Evolutionary conservation across 1,140 invertebrate genomes (phyloP), one percentile per base, ranked within the genome.

Genomic region (Frieseomelitta varia): DNA sequence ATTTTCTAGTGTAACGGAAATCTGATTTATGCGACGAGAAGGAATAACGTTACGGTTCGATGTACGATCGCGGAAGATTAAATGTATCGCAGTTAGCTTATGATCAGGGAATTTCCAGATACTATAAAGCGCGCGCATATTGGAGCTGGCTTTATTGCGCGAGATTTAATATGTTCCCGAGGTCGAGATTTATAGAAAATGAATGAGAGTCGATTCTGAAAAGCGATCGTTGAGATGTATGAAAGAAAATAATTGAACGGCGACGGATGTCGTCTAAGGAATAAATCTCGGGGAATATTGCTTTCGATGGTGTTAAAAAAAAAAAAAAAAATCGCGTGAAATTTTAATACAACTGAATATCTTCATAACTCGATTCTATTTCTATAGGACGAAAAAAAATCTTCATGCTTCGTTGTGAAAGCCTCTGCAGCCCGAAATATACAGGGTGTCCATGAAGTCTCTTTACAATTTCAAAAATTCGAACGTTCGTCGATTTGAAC

Each of bases 131-230:
- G 30, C 34, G 30, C 78, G 30, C 34, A 55, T 71, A 79, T 71
- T 47, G 78, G 67, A 71, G 69, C 56, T 71, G 30, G 30, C 53
- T 21, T n/a, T 69, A 71, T 79, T 71, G 65, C 30, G 53, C 47
- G 30, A 79, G 55, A 68, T 79, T 79, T 79, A 79, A 79, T 81
- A 73, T 77, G 63, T 71, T 51, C 2, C 65, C 73, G 34, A 65
- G 63, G 65, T 58, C 61, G 78, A 82, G 85, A 86, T 85, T 88
- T 87, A 85, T 87, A 87, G 86, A 87, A 87, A 87, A 87, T 30
- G 72, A 56, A 79, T 21, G 65, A 56, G 71, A 79, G 51, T 58
- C 30, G 51, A 17, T 34, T 1, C 12, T 19, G 30, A 55, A 56
- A n/a, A 12, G 24, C 3, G 14, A 19, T 10, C 30, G 34, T 68